Evolutionary conservation across 2,888 invertebrate species (phyloP).

Genomic region (Amblyjoppa proteus): DNA sequence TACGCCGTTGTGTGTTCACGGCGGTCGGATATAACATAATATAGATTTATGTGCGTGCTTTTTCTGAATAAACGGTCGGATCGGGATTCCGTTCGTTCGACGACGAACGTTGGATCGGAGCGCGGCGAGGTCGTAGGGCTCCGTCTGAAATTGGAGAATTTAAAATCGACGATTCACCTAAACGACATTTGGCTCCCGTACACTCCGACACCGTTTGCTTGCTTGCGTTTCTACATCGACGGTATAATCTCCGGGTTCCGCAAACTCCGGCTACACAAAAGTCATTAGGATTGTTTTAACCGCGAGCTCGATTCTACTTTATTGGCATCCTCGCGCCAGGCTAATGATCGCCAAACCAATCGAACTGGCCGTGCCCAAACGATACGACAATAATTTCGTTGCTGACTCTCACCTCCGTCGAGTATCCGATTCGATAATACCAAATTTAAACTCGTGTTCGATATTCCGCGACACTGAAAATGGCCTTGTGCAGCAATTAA

Average conservation of each 20-base stretch:
- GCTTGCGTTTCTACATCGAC: slow-evolving; percentile 10
- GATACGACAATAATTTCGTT: background rate
- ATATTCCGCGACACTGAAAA: background rate
- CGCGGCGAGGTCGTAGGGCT: slow-evolving; percentile 8
- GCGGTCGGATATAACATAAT: too few species aligned
- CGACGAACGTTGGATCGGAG: slow-evolving; percentile 19
- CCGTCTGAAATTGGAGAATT: slow-evolving; percentile 60
- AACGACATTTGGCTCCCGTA: slow-evolving; percentile 53
- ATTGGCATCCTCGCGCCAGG: slow-evolving; percentile 17
- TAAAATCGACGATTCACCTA: slow-evolving; percentile 67
- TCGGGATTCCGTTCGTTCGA: slow-evolving; percentile 51
- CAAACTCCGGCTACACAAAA: slow-evolving; percentile 44
- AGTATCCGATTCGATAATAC: background rate
- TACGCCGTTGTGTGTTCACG: too few species aligned
- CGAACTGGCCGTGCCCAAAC: slow-evolving; percentile 31
- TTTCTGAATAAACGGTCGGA: slow-evolving; percentile 39
- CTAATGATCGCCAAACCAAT: slow-evolving; percentile 43
- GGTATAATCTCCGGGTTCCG: slow-evolving; percentile 16
- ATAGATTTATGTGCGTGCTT: background rate
- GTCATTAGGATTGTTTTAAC: slow-evolving; percentile 45
- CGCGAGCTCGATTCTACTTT: slow-evolving; percentile 39
- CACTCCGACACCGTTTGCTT: slow-evolving; percentile 36
- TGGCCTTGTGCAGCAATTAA: too few species aligned
- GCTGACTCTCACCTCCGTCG: background rate
- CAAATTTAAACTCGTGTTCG: background rate